Conservation (phyloP, 2,888 invertebrate species). For the Standfussiana lucernea region DNA sequence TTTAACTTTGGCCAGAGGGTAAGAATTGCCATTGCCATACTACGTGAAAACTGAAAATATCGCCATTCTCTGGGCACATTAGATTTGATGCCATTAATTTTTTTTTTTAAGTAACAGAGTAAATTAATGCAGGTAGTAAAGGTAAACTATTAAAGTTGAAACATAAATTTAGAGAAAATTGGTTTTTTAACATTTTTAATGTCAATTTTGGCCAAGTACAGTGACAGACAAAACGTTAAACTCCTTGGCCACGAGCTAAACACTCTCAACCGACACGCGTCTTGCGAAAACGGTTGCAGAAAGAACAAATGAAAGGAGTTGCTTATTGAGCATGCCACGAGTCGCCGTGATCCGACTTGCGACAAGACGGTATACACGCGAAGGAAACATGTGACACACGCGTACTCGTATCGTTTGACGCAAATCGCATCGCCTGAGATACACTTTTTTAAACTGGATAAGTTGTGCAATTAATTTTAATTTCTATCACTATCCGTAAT, state of each 20-base stretch:
- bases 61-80: neutral
- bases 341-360: neutral
- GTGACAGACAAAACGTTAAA: neutral
- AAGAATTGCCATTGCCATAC: neutral
- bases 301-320: neutral
- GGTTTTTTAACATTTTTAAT: neutral
- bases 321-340: neutral
- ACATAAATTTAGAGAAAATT: neutral
- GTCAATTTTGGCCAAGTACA: conserved; percentile 22
- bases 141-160: too few species aligned
- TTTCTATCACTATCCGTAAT: neutral
- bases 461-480: neutral
- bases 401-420: too few species aligned
- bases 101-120: neutral
- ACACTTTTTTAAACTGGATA: neutral
- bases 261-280: neutral
- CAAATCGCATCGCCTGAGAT: neutral
- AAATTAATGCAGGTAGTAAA: neutral
- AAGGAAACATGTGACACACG: neutral
- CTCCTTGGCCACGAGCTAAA: neutral
- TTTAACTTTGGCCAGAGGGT: neutral
- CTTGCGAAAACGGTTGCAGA: neutral
- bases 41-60: neutral
- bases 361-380: neutral
- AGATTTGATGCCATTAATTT: neutral